Evolutionary conservation across 2,888 invertebrate species (phyloP).

Genomic region (Ariolimax columbianus): DNA sequence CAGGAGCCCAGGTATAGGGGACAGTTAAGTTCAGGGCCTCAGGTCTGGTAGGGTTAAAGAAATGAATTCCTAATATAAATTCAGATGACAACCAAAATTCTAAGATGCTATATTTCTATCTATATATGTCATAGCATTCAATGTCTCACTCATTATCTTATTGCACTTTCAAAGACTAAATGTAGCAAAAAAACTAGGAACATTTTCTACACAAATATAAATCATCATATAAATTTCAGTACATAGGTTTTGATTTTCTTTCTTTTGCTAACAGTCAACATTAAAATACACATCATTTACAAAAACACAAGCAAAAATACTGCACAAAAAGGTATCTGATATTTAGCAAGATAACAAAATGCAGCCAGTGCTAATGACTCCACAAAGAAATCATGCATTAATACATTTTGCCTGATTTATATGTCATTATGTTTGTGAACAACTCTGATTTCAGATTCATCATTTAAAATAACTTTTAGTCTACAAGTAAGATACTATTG

Average conservation of each 20-base stretch:
- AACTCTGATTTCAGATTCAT: background rate
- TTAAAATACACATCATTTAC: background rate
- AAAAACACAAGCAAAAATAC: background rate
- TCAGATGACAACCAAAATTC: too few relatives aligned
- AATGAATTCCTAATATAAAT: too few relatives aligned
- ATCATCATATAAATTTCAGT: background rate
- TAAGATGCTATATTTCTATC: too few relatives aligned
- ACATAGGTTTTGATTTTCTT: constrained; percentile 20
- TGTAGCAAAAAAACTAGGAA: background rate
- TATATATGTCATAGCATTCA: too few relatives aligned
- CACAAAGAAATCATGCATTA: background rate
- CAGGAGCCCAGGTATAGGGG: too few relatives aligned
- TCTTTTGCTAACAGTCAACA: constrained; percentile 23
- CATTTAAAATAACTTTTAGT: background rate
- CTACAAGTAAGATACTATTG: background rate
- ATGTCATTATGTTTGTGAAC: background rate
- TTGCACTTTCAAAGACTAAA: background rate
- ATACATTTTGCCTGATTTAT: background rate
- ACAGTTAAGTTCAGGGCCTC: too few relatives aligned
- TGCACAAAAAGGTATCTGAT: background rate
- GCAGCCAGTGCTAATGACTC: background rate
- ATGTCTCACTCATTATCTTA: background rate
- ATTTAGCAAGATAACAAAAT: background rate
- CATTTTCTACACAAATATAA: background rate
- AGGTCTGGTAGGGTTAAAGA: too few relatives aligned